Evolutionary conservation across 2,113 vertebrate species (phyloP), one percentile per base, ranked within the genome.

Genomic region (Silurus asotus): DNA sequence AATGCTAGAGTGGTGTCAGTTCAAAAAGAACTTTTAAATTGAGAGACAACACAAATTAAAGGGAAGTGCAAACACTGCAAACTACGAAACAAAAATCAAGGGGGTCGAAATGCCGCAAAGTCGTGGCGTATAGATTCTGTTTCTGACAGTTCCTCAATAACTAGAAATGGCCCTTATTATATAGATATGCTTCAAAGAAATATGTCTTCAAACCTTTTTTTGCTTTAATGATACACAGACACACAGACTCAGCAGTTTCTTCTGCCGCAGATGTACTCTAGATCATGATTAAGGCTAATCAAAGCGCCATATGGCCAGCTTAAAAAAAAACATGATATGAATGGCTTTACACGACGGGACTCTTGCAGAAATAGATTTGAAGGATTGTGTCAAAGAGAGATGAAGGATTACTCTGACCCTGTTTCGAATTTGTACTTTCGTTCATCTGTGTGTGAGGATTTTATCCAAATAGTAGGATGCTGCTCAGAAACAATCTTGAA

Each of bases 241-340:
- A 75, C 37, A 61, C 19, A 65, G 79, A 65, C 61, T 64, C 17
- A 75, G 77, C 51, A 58, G 65, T 25, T 61, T 81, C 20, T 62
- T 58, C 6, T 81, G 53, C n/a, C 11, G 20, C 45, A 76, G 45
- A 76, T 62, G 11, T 62, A 61, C 45, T 0, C 69, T 76, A 45
- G 49, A 65, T 82, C 14, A 82, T 82, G 61, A 81, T 77, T 77
- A 82, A 20, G 64, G 37, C 11, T 55, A 82, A 82, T 82, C 48
- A 82, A 81, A 56, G 69, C 51, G 53, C 58, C 85, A 82, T 64
- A 82, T 75, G 64, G 84, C 62, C 84, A 59, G 56, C 19, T 82
- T 82, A 65, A 8, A 82, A 64, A n/a, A 59, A 9, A 49, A 75
- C 14, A 19, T 75, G 48, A 84, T 84, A 72, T 72, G 56, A 59